Conservation (phyloP, 1,140 invertebrate species). For the Diploscapter pachys region DNA sequence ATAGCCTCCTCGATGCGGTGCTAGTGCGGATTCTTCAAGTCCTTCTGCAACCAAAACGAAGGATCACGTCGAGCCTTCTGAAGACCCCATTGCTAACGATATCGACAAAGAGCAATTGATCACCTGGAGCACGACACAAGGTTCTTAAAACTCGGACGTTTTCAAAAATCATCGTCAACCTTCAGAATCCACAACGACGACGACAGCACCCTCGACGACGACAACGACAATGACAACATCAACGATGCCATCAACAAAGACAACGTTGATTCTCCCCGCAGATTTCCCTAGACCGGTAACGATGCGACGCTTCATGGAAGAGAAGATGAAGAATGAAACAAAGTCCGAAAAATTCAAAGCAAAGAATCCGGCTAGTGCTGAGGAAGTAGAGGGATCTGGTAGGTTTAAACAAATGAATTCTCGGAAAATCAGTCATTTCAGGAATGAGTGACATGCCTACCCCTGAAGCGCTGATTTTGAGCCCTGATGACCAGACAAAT, state of each 20-base stretch:
- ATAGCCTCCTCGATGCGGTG: constrained; percentile 52
- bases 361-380: background rate
- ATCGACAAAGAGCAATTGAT: constrained; percentile 44
- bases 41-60: background rate
- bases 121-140: constrained; percentile 14
- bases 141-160: constrained; percentile 14
- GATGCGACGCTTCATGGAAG: constrained; percentile 1
- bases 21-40: constrained; percentile 12
- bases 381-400: constrained; percentile 8
- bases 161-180: constrained; percentile 15
- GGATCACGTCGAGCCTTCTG: constrained; percentile 15
- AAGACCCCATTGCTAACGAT: constrained; percentile 28
- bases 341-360: background rate
- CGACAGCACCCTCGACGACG: constrained; percentile 11
- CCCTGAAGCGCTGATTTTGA: constrained; percentile 11
- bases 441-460: constrained; percentile 14
- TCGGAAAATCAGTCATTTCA: constrained; percentile 3
- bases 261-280: constrained; percentile 22
- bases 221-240: constrained; percentile 26
- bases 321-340: constrained; percentile 6
- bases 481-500: constrained; percentile 7
- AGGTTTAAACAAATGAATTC: background rate
- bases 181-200: constrained; percentile 26
- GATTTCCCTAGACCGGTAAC: constrained; percentile 2
- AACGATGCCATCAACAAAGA: constrained; percentile 35